Conservation (phyloP, 2,113 vertebrate species). For the Okapia johnstoni region DNA sequence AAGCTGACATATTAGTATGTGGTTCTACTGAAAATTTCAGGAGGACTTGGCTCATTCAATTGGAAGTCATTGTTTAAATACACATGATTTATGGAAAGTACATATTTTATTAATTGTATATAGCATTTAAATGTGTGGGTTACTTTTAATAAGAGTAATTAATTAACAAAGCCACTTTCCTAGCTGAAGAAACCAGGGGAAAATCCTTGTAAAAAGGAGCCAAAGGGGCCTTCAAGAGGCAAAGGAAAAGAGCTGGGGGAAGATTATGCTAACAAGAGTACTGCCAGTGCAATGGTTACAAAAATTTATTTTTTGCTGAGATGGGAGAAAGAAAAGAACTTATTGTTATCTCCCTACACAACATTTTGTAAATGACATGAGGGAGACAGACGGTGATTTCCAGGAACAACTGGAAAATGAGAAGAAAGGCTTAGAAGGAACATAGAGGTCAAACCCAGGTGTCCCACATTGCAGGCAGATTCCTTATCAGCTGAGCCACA, state of each 20-base stretch:
- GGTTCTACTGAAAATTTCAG: background rate
- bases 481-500: background rate
- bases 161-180: background rate
- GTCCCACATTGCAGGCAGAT: background rate
- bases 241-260: background rate
- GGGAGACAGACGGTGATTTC: background rate
- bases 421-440: background rate
- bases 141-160: constrained; percentile 1
- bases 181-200: background rate
- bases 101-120: background rate
- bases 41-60: background rate
- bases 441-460: background rate
- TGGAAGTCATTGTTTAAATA: constrained; percentile 23
- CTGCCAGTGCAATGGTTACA: background rate
- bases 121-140: background rate
- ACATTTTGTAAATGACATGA: background rate
- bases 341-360: background rate
- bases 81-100: background rate
- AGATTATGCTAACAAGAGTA: background rate
- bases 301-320: background rate
- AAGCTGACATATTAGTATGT: background rate
- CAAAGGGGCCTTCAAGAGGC: background rate
- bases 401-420: background rate
- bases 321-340: background rate
- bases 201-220: background rate